These are phyloP conservation scores for Melanerpes formicivorus DNA, from an alignment of 2,113 vertebrate species.

Conservation along the genomic window DNA sequence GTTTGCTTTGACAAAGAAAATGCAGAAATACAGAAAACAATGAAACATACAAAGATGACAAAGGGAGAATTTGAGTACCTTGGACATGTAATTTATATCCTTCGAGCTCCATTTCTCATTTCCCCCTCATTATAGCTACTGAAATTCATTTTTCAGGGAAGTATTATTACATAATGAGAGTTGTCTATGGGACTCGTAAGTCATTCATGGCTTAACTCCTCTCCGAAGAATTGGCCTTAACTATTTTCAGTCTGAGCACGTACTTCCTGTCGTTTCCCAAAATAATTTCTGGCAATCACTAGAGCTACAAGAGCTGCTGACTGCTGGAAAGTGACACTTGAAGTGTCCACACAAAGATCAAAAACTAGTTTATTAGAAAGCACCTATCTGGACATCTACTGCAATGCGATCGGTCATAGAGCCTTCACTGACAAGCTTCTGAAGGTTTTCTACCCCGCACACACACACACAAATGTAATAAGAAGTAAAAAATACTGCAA, in stretches of 20 bases:
- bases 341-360: slow-evolving; percentile 11
- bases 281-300: neutral
- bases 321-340: neutral
- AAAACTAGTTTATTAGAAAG: slow-evolving; percentile 1
- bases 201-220: neutral
- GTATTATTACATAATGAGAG: neutral
- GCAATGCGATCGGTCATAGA: neutral
- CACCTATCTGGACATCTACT: neutral
- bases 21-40: neutral
- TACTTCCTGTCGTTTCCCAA: neutral
- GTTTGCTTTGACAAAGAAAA: neutral
- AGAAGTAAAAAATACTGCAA: neutral
- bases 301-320: slow-evolving; percentile 12
- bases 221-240: neutral
- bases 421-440: neutral
- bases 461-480: neutral
- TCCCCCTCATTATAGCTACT: slow-evolving; percentile 17
- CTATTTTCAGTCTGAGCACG: neutral
- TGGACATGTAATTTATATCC: neutral
- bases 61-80: neutral
- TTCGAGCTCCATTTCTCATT: neutral
- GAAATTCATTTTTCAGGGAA: slow-evolving; percentile 22
- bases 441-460: neutral
- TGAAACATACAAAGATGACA: neutral
- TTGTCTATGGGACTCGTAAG: neutral